Evolutionary conservation across 2,113 vertebrate species (phyloP).

Genomic region (Phylloscopus trochiloides): DNA sequence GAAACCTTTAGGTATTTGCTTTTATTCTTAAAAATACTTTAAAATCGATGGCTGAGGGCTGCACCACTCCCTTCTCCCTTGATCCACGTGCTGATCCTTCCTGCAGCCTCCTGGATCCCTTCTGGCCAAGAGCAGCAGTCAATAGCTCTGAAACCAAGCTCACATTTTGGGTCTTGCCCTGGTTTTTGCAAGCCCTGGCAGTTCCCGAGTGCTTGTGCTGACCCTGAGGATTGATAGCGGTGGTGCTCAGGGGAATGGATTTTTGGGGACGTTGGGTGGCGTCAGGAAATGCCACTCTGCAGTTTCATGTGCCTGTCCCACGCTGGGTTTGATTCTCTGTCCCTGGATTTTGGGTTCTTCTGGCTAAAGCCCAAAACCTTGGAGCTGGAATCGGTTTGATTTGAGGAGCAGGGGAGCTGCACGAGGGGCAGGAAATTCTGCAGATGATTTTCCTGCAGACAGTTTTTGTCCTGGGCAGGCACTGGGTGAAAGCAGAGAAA

Average conservation of each 20-base stretch:
- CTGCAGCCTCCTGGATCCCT: neutral
- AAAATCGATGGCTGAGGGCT: neutral
- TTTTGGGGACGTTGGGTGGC: neutral
- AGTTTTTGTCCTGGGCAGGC: neutral
- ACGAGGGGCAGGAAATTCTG: neutral
- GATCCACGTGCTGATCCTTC: neutral
- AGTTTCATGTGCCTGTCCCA: neutral
- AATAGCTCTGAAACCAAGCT: fast-evolving
- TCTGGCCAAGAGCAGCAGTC: neutral
- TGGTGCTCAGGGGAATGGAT: neutral
- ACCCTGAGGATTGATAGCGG: neutral
- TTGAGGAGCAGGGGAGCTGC: neutral
- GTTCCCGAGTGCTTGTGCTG: neutral
- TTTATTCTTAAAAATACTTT: neutral
- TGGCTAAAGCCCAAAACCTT: neutral
- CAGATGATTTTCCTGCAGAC: neutral
- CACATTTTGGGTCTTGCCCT: neutral
- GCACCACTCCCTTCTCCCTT: neutral
- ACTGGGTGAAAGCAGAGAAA: neutral
- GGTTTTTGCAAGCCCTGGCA: neutral
- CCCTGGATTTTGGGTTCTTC: neutral
- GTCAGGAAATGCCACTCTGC: neutral
- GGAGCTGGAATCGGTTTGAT: neutral
- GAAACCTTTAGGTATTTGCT: neutral
- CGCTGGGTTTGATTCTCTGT: neutral